A percentile compares a stretch with the other conserved stretches of the same genome.
Evolutionary conservation across 2,888 invertebrate genomes (phyloP).

Genomic region (Dynastes tityus): DNA sequence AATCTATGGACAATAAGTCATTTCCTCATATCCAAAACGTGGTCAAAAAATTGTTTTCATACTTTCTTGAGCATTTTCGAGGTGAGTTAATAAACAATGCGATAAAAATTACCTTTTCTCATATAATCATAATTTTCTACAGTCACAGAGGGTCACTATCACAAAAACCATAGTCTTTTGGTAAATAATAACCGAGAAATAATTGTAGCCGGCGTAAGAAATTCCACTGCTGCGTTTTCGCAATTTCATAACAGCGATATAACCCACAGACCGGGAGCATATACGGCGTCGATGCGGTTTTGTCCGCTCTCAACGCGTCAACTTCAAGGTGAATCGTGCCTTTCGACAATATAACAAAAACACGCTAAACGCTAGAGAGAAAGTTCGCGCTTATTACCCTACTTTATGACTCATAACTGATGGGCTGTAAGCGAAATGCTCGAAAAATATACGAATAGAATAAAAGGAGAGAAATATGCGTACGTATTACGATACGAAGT

Average conservation of each 20-base stretch:
- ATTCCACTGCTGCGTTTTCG: background rate
- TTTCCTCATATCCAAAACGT: too few species aligned
- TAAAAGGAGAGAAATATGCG: background rate
- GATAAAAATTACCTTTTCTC: too few species aligned
- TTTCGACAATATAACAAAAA: constrained; percentile 27
- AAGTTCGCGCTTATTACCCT: constrained; percentile 29
- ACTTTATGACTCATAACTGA: constrained; percentile 28
- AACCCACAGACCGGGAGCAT: background rate
- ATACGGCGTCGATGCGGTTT: constrained; percentile 14
- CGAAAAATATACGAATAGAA: constrained; percentile 15
- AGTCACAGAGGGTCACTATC: too few species aligned
- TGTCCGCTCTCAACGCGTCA: background rate
- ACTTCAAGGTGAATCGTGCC: constrained; percentile 29
- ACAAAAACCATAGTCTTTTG: too few species aligned
- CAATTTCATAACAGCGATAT: constrained; percentile 3
- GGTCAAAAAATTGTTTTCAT: too few species aligned
- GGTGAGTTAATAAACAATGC: too few species aligned
- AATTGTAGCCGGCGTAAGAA: background rate
- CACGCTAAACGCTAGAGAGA: constrained; percentile 21
- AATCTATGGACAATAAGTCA: too few species aligned
- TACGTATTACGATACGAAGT: constrained; percentile 1
- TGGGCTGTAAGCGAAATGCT: constrained; percentile 16
- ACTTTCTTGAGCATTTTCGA: too few species aligned
- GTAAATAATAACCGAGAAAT: too few species aligned
- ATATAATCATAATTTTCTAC: too few species aligned